Evolutionary conservation across 2,888 invertebrate genomes (phyloP), one percentile per base, ranked within the genome.

Genomic region (Chymomyza procnemis): DNA sequence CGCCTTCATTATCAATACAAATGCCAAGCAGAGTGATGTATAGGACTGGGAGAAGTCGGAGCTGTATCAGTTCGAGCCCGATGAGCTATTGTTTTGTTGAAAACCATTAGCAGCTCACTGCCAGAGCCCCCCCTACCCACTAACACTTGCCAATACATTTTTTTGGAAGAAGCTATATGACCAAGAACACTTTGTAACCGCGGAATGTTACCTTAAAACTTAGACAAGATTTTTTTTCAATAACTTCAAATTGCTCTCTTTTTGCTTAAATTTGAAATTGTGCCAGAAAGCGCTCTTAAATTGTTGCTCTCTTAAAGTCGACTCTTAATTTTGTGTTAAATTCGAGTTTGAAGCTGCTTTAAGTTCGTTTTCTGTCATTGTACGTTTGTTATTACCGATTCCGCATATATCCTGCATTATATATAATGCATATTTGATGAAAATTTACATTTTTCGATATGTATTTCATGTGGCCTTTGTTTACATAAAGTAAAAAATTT

Each of bases 1-100:
- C 64, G 91, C 91, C 77, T 91, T 90, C 71, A 90, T 91, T 69
- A 91, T 91, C 70, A 91, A 91, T 63, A 90, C 91, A 72, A 91
- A 91, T 77, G 91, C 91, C 71, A 91, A 91, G 68, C 91, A 91
- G 76, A 91, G 91, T 75, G 91, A 91, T 74, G 91, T 91, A 90
- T 91, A 91, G 90, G 88, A 88, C 54, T 85, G 85, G 85, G 84
- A 83, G 79, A 88, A 88, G 71, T 80, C 83, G 81, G 89, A 88
- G 70, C 71, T 84, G 67, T 85, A 85, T 73, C 87, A 87, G 69
- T 86, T 86, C 72, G 84, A 85, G 69, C 81, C 76, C 73, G 88
- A 89, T 58, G 80, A 85, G 76, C 78, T 88, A 66, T 74, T 89
- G 58, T 87, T 88, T 73, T 87, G 88, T 74, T 89, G 78, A 55